These are phyloP conservation scores for human DNA, from an alignment of 2,113 vertebrate genomes.

Conservation along the genomic window DNA sequence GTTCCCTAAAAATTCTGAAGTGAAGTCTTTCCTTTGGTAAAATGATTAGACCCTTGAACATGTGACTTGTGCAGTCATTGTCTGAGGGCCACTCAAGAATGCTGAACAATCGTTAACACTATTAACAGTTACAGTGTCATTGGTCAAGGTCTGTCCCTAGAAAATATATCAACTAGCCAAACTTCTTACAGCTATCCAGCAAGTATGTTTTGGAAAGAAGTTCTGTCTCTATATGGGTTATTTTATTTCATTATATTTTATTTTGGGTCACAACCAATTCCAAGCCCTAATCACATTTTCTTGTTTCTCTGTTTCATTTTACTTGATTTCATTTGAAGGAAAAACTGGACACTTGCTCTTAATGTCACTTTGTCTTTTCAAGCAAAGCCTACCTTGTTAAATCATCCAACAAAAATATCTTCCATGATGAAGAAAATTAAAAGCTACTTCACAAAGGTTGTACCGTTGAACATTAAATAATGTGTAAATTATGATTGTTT, in stretches of 20 bases:
- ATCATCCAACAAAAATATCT: background rate
- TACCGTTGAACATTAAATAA: background rate
- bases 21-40: background rate
- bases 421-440: background rate
- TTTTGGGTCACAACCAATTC: background rate
- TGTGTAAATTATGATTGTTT: background rate
- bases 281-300: background rate
- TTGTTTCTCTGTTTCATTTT: background rate
- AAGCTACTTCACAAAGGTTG: background rate
- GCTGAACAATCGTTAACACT: background rate
- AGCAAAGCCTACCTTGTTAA: background rate
- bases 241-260: background rate
- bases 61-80: background rate
- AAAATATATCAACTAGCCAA: background rate
- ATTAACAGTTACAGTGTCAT: background rate
- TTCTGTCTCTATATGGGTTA: background rate
- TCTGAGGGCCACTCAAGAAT: background rate
- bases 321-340: background rate
- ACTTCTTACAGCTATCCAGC: fast-evolving
- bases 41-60: background rate
- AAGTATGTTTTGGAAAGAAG: background rate
- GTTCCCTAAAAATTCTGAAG: background rate
- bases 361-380: background rate
- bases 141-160: background rate
- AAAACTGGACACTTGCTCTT: background rate